phyloP scores from a whole-genome alignment of 1,140 invertebrate genomes.

The Ips nitidus region DNA sequence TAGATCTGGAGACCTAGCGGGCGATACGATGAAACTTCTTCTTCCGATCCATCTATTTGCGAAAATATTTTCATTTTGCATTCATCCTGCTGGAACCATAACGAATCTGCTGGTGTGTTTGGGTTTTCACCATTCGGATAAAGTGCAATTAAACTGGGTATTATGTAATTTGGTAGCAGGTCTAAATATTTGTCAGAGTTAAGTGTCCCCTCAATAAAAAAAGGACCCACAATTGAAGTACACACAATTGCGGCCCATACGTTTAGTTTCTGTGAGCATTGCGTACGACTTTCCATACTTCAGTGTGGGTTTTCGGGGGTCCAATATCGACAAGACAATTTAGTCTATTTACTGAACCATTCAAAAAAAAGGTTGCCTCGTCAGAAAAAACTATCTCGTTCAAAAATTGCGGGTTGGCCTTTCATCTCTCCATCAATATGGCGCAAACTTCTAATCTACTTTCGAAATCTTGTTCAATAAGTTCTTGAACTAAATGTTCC shows the following conservation, averaged over 20 bases:
- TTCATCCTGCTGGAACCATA: conserved; percentile 50
- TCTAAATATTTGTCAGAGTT: too few species aligned
- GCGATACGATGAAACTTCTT: conserved; percentile 50
- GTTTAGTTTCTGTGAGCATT: conserved; percentile 4
- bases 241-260: neutral
- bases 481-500: conserved; percentile 4
- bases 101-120: neutral
- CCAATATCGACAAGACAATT: conserved; percentile 2
- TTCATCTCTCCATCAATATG: neutral
- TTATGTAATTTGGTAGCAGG: too few species aligned
- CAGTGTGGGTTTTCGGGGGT: conserved; percentile 1
- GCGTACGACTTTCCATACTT: neutral
- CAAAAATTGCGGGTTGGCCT: neutral
- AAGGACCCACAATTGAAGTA: neutral
- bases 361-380: neutral
- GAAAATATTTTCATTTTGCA: too few species aligned
- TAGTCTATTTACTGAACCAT: conserved; percentile 4
- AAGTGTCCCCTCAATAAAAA: conserved; percentile 6
- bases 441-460: neutral
- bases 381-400: conserved; percentile 7
- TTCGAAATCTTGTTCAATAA: conserved; percentile 10
- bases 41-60: conserved; percentile 52
- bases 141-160: too few species aligned
- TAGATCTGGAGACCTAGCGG: conserved; percentile 52
- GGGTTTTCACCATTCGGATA: neutral